Evolutionary conservation across 2,888 invertebrate species (phyloP).

Genomic region (Drosophila nr. perissopoda): DNA sequence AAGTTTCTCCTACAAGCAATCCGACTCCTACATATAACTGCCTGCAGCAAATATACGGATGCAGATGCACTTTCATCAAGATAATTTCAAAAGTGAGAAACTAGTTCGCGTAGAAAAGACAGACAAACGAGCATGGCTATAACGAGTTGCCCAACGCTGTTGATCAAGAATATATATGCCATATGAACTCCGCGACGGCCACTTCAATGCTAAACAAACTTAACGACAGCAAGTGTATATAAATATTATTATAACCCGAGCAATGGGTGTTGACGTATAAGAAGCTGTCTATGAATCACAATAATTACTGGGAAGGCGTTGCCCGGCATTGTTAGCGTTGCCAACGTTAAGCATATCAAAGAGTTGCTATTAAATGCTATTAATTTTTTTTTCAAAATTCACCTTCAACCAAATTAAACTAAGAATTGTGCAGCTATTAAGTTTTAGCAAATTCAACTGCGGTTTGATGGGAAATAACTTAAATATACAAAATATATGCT

Average conservation of each 20-base stretch:
- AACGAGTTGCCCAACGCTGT: neutral
- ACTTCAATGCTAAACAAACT: neutral
- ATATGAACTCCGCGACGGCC: neutral
- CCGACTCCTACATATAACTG: neutral
- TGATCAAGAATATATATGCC: neutral
- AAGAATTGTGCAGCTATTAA: neutral
- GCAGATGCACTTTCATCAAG: neutral
- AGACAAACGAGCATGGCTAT: neutral
- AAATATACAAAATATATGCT: neutral
- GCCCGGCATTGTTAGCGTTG: neutral
- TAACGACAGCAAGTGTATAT: neutral
- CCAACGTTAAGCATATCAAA: neutral
- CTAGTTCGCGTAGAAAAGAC: neutral
- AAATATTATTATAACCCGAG: neutral
- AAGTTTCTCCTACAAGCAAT: too few species aligned
- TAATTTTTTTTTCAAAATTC: neutral
- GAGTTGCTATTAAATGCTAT: neutral
- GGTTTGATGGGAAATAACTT: neutral
- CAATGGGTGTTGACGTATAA: neutral
- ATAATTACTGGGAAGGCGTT: neutral
- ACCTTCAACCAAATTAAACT: neutral
- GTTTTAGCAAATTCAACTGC: neutral
- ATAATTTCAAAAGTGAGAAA: neutral
- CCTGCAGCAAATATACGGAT: neutral
- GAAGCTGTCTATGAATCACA: slow-evolving; percentile 10